A percentile compares a stretch with the other conserved stretches of the same genome.
Evolutionary conservation across 2,888 invertebrate genomes (phyloP).

Genomic region (Parnassius glacialis): DNA sequence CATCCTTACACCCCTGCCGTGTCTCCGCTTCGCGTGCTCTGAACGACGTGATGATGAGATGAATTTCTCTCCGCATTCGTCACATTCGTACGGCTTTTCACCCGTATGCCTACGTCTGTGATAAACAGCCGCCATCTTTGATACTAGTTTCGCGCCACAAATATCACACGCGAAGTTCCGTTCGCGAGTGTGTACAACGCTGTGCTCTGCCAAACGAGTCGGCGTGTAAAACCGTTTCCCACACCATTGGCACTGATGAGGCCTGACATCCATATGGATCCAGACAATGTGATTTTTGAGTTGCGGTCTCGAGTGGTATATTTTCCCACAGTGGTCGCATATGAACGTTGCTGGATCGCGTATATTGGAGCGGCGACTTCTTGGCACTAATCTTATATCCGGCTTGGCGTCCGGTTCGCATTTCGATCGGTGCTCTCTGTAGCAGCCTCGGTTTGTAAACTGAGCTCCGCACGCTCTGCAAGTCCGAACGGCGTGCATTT

Average conservation of each 20-base stretch:
- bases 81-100: conserved; percentile 68
- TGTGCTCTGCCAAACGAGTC: conserved; percentile 73
- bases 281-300: conserved; percentile 71
- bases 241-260: conserved; percentile 76
- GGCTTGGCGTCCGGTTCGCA: conserved; percentile 70
- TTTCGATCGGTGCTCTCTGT: conserved; percentile 58
- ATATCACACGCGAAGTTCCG: conserved; percentile 77
- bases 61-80: conserved; percentile 65
- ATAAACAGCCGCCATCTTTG: conserved; percentile 71
- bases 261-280: conserved; percentile 73
- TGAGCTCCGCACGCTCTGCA: conserved; percentile 61
- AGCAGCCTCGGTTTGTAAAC: conserved; percentile 65
- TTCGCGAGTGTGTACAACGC: conserved; percentile 74
- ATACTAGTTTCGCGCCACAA: conserved; percentile 70
- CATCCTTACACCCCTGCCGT: conserved; percentile 54
- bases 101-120: conserved; percentile 72
- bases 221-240: conserved; percentile 75
- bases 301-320: conserved; percentile 61
- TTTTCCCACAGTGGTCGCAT: conserved; percentile 66
- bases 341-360: conserved; percentile 65
- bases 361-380: conserved; percentile 56
- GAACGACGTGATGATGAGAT: conserved; percentile 66
- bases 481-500: conserved; percentile 67
- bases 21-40: conserved; percentile 66
- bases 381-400: conserved; percentile 44